These are phyloP conservation scores for Heliconius ismenius DNA, from an alignment of 2,888 invertebrate genomes.

Conservation along the genomic window DNA sequence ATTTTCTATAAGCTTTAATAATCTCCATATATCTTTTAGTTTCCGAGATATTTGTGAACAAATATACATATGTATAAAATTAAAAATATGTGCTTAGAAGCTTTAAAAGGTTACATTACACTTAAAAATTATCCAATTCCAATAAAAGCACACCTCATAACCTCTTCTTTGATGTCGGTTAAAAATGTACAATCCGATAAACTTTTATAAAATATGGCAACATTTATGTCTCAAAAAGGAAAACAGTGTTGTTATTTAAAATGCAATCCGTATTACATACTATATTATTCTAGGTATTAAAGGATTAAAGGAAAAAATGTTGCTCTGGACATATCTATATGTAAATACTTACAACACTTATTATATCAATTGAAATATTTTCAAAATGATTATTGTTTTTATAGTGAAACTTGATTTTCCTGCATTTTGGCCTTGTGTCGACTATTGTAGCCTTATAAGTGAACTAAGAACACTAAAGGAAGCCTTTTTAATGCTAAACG, in stretches of 20 bases:
- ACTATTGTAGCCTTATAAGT: background rate
- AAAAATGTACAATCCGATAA: background rate
- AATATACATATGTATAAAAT: too few relatives aligned
- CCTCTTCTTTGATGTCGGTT: background rate
- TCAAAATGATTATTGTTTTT: background rate
- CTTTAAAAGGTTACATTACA: too few relatives aligned
- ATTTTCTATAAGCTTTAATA: too few relatives aligned
- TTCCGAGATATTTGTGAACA: too few relatives aligned
- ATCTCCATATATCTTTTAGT: too few relatives aligned
- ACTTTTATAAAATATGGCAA: constrained; percentile 9
- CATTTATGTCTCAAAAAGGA: background rate
- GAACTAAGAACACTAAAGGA: background rate
- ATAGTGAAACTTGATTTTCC: background rate
- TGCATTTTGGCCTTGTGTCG: background rate
- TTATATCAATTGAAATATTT: constrained; percentile 4
- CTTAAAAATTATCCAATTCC: too few relatives aligned
- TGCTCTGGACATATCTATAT: constrained; percentile 10
- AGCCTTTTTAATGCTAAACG: constrained; percentile 10
- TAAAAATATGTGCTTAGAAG: too few relatives aligned
- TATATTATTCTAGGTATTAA: background rate
- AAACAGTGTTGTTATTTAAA: constrained; percentile 6
- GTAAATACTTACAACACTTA: constrained; percentile 4
- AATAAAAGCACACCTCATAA: background rate
- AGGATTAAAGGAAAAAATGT: background rate
- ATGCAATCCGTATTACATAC: background rate